These are phyloP conservation scores for Emydoidea blandingii DNA, from an alignment of 2,797 vertebrate species.

Conservation along the genomic window DNA sequence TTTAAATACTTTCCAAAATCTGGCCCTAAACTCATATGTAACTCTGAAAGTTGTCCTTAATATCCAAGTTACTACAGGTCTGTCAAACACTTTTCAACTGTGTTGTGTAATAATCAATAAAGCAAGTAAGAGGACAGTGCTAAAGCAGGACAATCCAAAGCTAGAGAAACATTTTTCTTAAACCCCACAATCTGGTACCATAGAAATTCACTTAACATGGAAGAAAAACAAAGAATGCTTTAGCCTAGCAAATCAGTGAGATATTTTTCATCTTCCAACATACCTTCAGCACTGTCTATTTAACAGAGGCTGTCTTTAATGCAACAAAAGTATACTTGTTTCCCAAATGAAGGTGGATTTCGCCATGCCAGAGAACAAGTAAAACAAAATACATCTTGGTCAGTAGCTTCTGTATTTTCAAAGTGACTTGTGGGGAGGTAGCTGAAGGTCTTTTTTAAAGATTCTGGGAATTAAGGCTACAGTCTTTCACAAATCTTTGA, in stretches of 20 bases:
- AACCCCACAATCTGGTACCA: background rate
- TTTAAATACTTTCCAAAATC: background rate
- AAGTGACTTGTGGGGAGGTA: background rate
- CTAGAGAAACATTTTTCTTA: background rate
- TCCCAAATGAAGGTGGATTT: background rate
- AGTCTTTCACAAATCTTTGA: background rate
- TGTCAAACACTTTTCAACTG: background rate
- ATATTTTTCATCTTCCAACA: background rate
- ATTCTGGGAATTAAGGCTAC: background rate
- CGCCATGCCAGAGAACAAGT: background rate
- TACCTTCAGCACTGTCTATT: background rate
- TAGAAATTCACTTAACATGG: background rate
- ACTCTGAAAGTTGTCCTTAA: background rate
- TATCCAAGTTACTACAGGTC: background rate
- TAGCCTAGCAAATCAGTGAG: background rate
- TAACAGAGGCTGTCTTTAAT: background rate
- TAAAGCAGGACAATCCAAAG: background rate
- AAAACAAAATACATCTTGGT: background rate
- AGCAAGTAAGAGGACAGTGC: background rate
- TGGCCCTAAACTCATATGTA: background rate
- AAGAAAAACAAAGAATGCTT: background rate
- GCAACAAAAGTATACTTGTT: background rate
- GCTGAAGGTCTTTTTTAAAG: background rate
- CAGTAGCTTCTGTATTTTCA: background rate
- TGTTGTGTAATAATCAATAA: background rate